Percentiles rank a stretch among this genome's conserved stretches.
Conservation (phyloP, 64 coral and sea anemone species). For the Pocillopora verrucosa region DNA sequence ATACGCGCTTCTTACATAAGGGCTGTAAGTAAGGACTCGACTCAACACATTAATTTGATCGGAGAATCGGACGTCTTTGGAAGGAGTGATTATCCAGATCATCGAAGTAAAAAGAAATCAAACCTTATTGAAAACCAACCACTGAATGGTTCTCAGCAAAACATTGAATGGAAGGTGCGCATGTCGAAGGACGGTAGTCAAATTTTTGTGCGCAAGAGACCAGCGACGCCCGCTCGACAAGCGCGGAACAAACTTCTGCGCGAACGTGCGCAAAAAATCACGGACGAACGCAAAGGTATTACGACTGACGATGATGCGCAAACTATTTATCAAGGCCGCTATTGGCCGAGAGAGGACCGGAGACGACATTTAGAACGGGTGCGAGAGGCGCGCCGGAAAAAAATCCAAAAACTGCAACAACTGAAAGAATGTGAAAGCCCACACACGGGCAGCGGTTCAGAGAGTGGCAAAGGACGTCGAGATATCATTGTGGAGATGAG, state of each 20-base stretch:
- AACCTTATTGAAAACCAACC: conserved; percentile 57
- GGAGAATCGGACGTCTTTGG: conserved; percentile 64
- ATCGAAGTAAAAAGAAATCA: conserved; percentile 63
- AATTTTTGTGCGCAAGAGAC: conserved; percentile 83
- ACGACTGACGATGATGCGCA: conserved; percentile 96
- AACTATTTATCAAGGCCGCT: conserved; percentile 93
- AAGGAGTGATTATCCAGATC: conserved; percentile 17
- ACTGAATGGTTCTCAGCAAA: conserved; percentile 57
- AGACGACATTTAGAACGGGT: conserved; percentile 88
- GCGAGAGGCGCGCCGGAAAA: conserved; percentile 79
- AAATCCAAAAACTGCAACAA: conserved; percentile 79
- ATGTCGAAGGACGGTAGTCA: conserved; percentile 88
- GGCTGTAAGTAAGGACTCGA: conserved; percentile 72
- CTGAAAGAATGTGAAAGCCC: conserved; percentile 72
- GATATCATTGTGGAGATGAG: conserved; percentile 94
- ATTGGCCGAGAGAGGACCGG: conserved; percentile 89
- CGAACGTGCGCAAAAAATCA: conserved; percentile 92
- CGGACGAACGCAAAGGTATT: conserved; percentile 91
- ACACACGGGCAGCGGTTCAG: conserved; percentile 89
- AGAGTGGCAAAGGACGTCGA: conserved; percentile 77
- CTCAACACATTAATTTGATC: conserved; percentile 80
- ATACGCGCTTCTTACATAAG: conserved; percentile 94
- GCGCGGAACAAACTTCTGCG: conserved; percentile 87
- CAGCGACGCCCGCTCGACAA: conserved; percentile 51
- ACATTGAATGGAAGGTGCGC: conserved; percentile 89